Evolutionary conservation across 2,113 vertebrate genomes (phyloP).

Genomic region (Serinus canaria): DNA sequence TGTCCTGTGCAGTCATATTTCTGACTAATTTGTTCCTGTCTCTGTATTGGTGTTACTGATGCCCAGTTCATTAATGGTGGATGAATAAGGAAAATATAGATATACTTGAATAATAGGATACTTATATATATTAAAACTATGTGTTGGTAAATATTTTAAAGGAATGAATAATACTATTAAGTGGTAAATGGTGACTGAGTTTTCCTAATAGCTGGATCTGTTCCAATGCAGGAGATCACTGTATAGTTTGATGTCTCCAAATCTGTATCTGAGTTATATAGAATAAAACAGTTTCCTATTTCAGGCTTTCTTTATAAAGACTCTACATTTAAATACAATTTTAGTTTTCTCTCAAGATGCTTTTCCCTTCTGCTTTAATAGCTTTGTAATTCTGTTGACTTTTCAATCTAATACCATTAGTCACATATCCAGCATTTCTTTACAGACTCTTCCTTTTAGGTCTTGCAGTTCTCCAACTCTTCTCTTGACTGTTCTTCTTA

Average conservation of each 20-base stretch:
- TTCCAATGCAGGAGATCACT: background rate
- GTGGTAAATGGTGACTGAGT: background rate
- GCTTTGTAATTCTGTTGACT: background rate
- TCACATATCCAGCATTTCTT: background rate
- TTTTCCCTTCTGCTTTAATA: background rate
- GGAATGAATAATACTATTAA: background rate
- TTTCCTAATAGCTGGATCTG: background rate
- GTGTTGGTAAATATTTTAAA: background rate
- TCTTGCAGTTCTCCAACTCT: background rate
- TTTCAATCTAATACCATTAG: background rate
- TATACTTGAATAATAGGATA: background rate
- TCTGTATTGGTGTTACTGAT: background rate
- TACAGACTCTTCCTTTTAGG: background rate
- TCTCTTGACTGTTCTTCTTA: background rate
- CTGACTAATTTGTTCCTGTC: background rate
- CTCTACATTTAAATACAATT: background rate
- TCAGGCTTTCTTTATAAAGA: background rate
- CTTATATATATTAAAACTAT: background rate
- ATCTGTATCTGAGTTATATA: background rate
- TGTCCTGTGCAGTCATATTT: constrained; percentile 5
- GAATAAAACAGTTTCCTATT: background rate
- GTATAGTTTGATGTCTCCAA: background rate
- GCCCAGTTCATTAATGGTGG: background rate
- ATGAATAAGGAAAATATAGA: background rate
- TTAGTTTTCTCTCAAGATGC: background rate